Base-by-base conservation (phyloP, 64 coral and sea anemone genomes). In the Anthopleura sola region DNA sequence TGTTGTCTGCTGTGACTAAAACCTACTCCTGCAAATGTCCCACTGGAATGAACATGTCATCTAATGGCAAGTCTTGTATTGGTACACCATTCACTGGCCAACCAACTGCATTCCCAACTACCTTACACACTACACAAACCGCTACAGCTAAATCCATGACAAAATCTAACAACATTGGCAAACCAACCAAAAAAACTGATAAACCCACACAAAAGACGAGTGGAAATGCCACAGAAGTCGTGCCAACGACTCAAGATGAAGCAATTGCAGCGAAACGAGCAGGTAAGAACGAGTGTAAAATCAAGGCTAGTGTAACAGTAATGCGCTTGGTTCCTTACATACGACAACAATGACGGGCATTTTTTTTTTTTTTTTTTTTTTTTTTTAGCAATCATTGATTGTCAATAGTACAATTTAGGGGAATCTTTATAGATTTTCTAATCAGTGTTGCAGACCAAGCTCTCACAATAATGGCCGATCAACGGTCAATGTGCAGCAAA, bases 11-110 rank as follows among this genome's bases (percentile, higher is more conserved):
- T 86, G 75, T 19, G 10, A 5, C 2, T 5, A 76, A 58, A 62
- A 34, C 28, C 57, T 75, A 69, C 53, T 36, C 84, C 5, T 94
- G 92, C 50, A 55, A 38, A 50, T 94, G 92, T 48, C 92, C 92
- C 17, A 82, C 78, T 86, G 83, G 83, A 6, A 94, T 94, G 88
- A 89, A 90, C 40, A 90, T 83, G 50, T 50, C 83, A 74, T 78
- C 31, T 26, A 21, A 90, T 84, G 55, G 48, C 37, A 83, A 14
- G 17, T 78, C 78, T 14, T 92, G 90, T 33, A 86, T 38, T 64
- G 89, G 84, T 57, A 49, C 17, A 39, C 75, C 75, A 14, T 17
- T 81, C 33, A 81, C 21, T 3, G 55, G 75, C 7, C 84, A 79
- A 13, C 51, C 38, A 32, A 77, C 83, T 13, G 48, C 37, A 12